Conservation (phyloP, 2,797 vertebrate species). For the Arnoldichthys spilopterus region DNA sequence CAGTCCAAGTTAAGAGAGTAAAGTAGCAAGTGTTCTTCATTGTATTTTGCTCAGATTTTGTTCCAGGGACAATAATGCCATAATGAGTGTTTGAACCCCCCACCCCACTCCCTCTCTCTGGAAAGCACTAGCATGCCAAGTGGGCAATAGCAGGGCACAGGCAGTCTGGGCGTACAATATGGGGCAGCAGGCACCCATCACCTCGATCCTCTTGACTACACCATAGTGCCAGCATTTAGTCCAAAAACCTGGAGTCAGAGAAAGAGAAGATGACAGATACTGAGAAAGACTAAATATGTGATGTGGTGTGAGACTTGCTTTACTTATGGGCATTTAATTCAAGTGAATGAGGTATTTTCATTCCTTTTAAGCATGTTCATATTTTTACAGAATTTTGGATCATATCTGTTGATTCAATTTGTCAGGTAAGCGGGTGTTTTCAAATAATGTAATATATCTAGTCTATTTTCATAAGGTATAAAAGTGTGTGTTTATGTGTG, state of each 20-base stretch:
- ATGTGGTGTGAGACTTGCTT: neutral
- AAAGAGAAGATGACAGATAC: neutral
- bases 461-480: no score
- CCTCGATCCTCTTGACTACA: conserved; percentile 15
- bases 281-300: neutral
- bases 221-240: conserved; percentile 10
- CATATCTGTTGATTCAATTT: no score
- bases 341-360: no score
- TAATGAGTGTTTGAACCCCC: conserved; percentile 12
- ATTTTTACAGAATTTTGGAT: neutral
- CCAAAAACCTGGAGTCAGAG: conserved; percentile 18
- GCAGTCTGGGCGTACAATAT: conserved; percentile 49
- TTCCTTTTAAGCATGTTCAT: no score
- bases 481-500: neutral
- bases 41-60: neutral
- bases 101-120: neutral
- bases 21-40: neutral
- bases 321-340: neutral
- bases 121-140: conserved; percentile 34
- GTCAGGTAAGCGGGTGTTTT: no score
- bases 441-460: no score
- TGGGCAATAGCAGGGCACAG: conserved; percentile 43
- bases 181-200: conserved; percentile 9
- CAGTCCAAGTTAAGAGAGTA: neutral
- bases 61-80: neutral